These are phyloP conservation scores for Ceriagrion tenellum DNA, from an alignment of 2,888 invertebrate genomes.

Conservation along the genomic window DNA sequence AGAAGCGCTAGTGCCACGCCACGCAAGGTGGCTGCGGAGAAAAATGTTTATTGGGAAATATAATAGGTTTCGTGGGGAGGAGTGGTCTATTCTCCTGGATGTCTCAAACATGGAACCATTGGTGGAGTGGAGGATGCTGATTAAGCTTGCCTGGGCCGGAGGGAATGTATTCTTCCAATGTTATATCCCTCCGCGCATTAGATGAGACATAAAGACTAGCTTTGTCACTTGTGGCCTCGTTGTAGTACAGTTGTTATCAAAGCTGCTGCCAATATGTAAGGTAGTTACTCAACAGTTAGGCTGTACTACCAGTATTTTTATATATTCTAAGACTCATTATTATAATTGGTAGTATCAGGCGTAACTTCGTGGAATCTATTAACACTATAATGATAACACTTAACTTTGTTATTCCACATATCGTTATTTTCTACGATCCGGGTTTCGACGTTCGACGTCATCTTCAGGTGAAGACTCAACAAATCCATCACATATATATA, in stretches of 20 bases:
- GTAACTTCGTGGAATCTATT: too few relatives aligned
- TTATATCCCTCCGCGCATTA: background rate
- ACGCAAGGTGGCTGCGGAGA: background rate
- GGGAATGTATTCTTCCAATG: background rate
- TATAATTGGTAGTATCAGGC: too few relatives aligned
- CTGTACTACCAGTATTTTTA: too few relatives aligned
- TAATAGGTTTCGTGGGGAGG: background rate
- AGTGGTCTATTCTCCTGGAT: background rate
- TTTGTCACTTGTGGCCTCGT: background rate
- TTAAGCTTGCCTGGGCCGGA: background rate
- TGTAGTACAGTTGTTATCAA: background rate
- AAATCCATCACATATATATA: too few relatives aligned
- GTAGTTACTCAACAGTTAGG: too few relatives aligned
- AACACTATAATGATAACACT: too few relatives aligned
- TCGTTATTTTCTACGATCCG: too few relatives aligned
- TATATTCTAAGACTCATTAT: too few relatives aligned
- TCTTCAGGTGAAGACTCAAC: too few relatives aligned
- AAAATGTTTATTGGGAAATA: constrained; percentile 56
- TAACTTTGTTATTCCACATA: too few relatives aligned
- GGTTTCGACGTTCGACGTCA: too few relatives aligned
- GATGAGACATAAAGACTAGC: background rate
- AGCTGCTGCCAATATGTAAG: too few relatives aligned
- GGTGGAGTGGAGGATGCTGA: background rate
- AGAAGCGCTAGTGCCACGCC: constrained; percentile 6
- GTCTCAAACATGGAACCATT: background rate